Percentiles rank a stretch among this genome's conserved stretches.
Conservation (phyloP, 2,797 vertebrate species). For the Salmo trutta region DNA sequence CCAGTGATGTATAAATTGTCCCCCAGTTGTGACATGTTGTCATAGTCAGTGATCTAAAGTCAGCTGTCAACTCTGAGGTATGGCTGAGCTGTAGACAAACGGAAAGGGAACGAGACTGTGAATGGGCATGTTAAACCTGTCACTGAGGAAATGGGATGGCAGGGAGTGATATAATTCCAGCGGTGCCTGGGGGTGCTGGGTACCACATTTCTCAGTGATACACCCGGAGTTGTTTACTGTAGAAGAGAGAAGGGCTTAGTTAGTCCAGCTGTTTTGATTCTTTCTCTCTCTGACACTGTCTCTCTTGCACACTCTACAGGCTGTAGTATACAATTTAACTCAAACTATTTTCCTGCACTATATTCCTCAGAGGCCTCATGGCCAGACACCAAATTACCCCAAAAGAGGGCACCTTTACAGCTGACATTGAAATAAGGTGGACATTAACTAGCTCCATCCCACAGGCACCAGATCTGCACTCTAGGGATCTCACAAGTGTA, state of each 20-base stretch:
- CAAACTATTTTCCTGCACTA: slow-evolving; percentile 32
- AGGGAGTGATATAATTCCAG: background rate
- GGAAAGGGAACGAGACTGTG: slow-evolving; percentile 35
- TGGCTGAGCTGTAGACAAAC: slow-evolving; percentile 15
- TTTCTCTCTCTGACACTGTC: slow-evolving; percentile 8
- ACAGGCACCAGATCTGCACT: slow-evolving; percentile 70
- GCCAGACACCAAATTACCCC: slow-evolving; percentile 43
- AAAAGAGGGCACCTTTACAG: slow-evolving; percentile 74
- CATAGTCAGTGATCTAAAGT: slow-evolving; percentile 51
- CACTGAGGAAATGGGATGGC: slow-evolving; percentile 22
- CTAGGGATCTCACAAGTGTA: slow-evolving; percentile 71
- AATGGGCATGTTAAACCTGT: slow-evolving; percentile 38
- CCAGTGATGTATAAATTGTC: slow-evolving; percentile 66
- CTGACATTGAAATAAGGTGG: slow-evolving; percentile 69
- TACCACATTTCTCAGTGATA: slow-evolving; percentile 42
- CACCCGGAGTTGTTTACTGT: slow-evolving; percentile 34
- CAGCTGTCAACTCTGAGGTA: slow-evolving; percentile 28
- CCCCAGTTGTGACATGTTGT: slow-evolving; percentile 57
- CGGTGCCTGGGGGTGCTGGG: background rate
- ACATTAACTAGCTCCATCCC: slow-evolving; percentile 71
- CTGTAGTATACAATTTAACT: background rate
- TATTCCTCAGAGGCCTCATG: slow-evolving; percentile 43
- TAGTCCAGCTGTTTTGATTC: slow-evolving; percentile 64
- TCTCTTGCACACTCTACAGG: background rate
- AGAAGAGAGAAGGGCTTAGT: slow-evolving; percentile 51